These are phyloP conservation scores for Cherax destructor DNA, from an alignment of 1,140 invertebrate species.

Conservation along the genomic window DNA sequence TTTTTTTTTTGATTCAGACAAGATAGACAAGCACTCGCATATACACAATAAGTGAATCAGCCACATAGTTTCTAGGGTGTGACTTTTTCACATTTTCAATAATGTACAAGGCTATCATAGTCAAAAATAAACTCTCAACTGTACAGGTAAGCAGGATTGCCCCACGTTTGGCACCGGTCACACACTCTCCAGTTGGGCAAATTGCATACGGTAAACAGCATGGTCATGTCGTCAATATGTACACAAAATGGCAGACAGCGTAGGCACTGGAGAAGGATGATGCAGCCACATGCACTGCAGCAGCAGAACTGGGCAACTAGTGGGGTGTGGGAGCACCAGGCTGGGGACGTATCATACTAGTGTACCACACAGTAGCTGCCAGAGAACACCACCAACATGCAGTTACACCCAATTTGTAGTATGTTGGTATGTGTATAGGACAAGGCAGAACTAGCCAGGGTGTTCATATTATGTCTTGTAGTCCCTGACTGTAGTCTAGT, in stretches of 20 bases:
- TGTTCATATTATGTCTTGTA: background rate
- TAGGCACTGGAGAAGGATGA: slow-evolving; percentile 67
- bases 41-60: slow-evolving; percentile 29
- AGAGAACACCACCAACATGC: slow-evolving; percentile 35
- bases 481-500: slow-evolving; percentile 8
- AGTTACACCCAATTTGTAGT: slow-evolving; percentile 7
- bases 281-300: slow-evolving; percentile 34
- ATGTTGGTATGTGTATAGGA: slow-evolving; percentile 45
- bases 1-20: slow-evolving; percentile 26
- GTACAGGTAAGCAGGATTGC: slow-evolving; percentile 61
- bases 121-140: slow-evolving; percentile 69
- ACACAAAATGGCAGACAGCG: slow-evolving; percentile 61
- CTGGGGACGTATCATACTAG: slow-evolving; percentile 10
- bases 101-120: slow-evolving; percentile 43
- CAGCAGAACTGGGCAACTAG: slow-evolving; percentile 28
- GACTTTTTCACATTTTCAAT: slow-evolving; percentile 34
- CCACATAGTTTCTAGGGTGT: slow-evolving; percentile 18
- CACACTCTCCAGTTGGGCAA: slow-evolving; percentile 50
- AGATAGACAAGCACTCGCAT: slow-evolving; percentile 33
- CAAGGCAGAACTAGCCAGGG: slow-evolving; percentile 10
- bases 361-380: slow-evolving; percentile 11
- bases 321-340: slow-evolving; percentile 29
- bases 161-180: slow-evolving; percentile 64
- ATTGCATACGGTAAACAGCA: slow-evolving; percentile 57
- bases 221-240: slow-evolving; percentile 44